phyloP scores from a whole-genome alignment of 2,888 invertebrate genomes.

The Cecidostiba fungosa region DNA sequence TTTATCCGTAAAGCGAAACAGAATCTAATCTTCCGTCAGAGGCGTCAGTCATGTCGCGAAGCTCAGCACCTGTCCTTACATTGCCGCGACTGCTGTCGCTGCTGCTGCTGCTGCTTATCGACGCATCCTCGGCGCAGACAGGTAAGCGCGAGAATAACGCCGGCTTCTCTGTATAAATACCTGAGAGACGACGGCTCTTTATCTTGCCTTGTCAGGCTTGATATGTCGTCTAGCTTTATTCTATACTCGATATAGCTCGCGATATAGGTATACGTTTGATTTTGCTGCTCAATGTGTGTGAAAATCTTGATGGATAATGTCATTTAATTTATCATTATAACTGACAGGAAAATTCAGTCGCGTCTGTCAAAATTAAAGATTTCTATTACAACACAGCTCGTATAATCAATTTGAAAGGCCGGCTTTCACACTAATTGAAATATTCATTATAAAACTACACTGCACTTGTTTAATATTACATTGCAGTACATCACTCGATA shows the following conservation, averaged over 20 bases:
- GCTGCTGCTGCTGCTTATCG: constrained; percentile 22
- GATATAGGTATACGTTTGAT: no score
- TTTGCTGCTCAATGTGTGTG: no score
- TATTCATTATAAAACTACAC: no score
- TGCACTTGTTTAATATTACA: no score
- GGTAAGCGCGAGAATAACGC: constrained; percentile 41
- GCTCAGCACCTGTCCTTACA: constrained; percentile 46
- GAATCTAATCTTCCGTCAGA: constrained; percentile 56
- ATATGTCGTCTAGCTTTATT: background rate
- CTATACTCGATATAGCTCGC: background rate
- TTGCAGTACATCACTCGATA: no score
- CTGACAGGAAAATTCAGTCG: no score
- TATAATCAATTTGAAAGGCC: no score
- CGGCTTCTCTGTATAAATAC: background rate
- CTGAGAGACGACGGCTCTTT: background rate
- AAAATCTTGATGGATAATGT: no score
- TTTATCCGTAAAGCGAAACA: constrained; percentile 31
- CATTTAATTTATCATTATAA: no score
- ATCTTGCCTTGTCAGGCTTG: background rate
- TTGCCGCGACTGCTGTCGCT: background rate
- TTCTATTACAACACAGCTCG: no score
- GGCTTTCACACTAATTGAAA: no score
- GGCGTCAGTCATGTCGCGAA: constrained; percentile 57
- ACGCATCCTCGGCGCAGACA: background rate
- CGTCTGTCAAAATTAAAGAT: no score